These are phyloP conservation scores for Formica selysi DNA, from an alignment of 1,140 invertebrate genomes.

Conservation along the genomic window DNA sequence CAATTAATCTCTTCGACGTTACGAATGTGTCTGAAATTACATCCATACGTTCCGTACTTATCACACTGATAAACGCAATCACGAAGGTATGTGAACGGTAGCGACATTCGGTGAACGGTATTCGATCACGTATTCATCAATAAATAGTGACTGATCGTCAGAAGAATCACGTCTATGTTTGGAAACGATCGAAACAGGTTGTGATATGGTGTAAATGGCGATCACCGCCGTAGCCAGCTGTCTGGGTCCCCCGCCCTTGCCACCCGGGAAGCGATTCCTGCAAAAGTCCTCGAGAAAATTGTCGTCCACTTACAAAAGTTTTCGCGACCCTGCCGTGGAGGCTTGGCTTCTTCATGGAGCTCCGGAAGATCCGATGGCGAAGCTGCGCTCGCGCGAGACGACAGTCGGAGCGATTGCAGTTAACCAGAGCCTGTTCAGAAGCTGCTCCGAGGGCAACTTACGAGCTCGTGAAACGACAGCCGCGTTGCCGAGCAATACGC, in stretches of 20 bases:
- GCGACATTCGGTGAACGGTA: too few relatives aligned
- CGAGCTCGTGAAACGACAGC: slow-evolving; percentile 64
- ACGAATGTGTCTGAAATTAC: neutral
- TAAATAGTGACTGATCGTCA: neutral
- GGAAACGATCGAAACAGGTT: slow-evolving; percentile 3
- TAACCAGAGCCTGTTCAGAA: slow-evolving; percentile 80
- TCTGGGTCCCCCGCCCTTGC: slow-evolving; percentile 84
- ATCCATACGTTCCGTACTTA: neutral
- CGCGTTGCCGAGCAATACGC: slow-evolving; percentile 69
- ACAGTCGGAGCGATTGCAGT: slow-evolving; percentile 16
- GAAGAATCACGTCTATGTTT: neutral
- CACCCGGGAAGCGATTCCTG: slow-evolving; percentile 83
- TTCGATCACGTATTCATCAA: neutral
- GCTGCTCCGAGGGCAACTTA: slow-evolving; percentile 85
- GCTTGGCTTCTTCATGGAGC: slow-evolving; percentile 80
- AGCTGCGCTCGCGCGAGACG: slow-evolving; percentile 8
- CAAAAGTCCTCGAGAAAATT: slow-evolving; percentile 81
- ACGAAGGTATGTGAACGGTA: neutral
- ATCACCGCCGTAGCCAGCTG: slow-evolving; percentile 82
- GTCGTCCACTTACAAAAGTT: slow-evolving; percentile 86
- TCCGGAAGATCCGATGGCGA: slow-evolving; percentile 60
- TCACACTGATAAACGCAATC: too few relatives aligned
- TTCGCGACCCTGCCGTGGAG: slow-evolving; percentile 85
- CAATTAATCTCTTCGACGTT: neutral
- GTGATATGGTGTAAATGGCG: slow-evolving; percentile 75